Evolutionary conservation across 2,888 invertebrate genomes (phyloP), one percentile per base, ranked within the genome.

Genomic region (Andricus curvator): DNA sequence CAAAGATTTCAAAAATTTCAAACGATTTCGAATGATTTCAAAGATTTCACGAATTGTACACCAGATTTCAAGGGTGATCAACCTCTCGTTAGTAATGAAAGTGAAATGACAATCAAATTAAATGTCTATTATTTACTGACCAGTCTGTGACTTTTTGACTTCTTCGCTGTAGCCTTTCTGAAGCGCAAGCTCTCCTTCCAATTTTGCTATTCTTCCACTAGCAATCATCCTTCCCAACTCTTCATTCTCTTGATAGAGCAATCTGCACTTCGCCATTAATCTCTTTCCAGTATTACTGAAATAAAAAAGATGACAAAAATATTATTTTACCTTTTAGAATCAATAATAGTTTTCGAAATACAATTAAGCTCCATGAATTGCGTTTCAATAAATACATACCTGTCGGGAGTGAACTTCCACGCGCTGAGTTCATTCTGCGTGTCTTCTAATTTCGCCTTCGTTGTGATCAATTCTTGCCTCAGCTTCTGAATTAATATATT

Each of bases 401-500:
- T 99, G 93, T 99, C 99, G n/a, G 99, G 98, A 20, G 99, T 99
- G 93, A 99, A 99, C 93, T 99, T 99, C 99, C 99, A 99, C 4
- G 99, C 99, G 80, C 98, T 97, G 68, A 99, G 94, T 94, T 99
- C 99, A 93, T 98, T 98, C 93, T 99, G 99, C 25, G 98, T 98
- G 93, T 99, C 99, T 92, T 99, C 99, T 86, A 99, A 94, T 91
- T 97, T 97, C 78, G 97, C 96, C 92, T 97, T 97, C 29, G 97
- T 97, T 77, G 97, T 95, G 81, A 97, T 96, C 84, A 99, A 94
- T 93, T 99, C 99, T 92, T 97, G 96, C 88, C 97, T 96, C 91
- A 99, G 95, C 92, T 97, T 96, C 92, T 98, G 96, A 89, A 99
- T 96, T 84, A 99, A 95, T 87, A 98, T 95, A 94, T 99, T 99